phyloP scores from a whole-genome alignment of 2,888 invertebrate species.

The Isotomurus palustris region DNA sequence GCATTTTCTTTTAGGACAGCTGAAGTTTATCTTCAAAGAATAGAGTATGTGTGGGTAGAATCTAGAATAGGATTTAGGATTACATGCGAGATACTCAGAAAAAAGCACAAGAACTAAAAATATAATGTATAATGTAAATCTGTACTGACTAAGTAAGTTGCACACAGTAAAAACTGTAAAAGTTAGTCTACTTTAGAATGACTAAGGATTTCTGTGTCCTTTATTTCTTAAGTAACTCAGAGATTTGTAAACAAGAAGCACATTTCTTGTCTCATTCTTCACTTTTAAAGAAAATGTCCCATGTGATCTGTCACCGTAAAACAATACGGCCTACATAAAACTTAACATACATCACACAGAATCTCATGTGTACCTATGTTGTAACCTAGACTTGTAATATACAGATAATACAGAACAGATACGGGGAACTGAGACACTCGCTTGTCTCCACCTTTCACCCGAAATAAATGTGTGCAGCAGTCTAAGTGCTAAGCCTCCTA shows the following conservation, averaged over 20 bases:
- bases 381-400: too few species aligned
- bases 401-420: too few species aligned
- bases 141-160: too few species aligned
- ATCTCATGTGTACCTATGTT: too few species aligned
- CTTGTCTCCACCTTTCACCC: background rate
- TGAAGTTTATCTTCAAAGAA: too few species aligned
- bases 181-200: background rate
- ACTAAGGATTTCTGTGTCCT: background rate
- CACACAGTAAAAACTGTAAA: background rate
- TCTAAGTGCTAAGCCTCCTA: background rate
- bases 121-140: too few species aligned
- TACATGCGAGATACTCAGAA: too few species aligned
- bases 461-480: background rate
- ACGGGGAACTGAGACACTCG: too few species aligned
- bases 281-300: conserved; percentile 8
- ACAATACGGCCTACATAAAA: background rate
- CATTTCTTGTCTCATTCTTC: conserved; percentile 10
- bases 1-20: too few species aligned
- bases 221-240: conserved; percentile 13
- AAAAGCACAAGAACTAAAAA: too few species aligned
- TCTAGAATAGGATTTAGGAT: too few species aligned
- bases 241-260: conserved; percentile 10
- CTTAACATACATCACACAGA: too few species aligned
- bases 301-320: conserved; percentile 2
- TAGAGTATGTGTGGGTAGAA: background rate